A percentile compares a stretch with the other conserved stretches of the same genome.
Conservation (phyloP, 30 jellyfish, hydroid and myxozoan genomes). For the Sanderia malayensis region DNA sequence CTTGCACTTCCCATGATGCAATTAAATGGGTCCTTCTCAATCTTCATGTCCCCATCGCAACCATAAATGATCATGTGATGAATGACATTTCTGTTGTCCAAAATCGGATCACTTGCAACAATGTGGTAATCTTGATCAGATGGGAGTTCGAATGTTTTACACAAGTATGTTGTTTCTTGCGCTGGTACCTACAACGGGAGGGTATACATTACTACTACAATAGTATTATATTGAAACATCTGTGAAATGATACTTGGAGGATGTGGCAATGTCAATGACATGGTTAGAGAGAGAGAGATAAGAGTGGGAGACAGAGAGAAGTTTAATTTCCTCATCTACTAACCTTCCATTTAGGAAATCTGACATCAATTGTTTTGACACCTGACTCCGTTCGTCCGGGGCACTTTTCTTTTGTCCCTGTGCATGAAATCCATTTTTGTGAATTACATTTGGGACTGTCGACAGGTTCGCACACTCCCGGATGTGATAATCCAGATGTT, state of each 20-base stretch:
- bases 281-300: no score
- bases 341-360: slow-evolving; percentile 46
- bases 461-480: slow-evolving; percentile 77
- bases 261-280: no score
- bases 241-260: no score
- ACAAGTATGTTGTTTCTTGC: slow-evolving; percentile 30
- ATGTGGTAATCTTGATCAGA: slow-evolving; percentile 57
- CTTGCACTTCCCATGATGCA: slow-evolving; percentile 56
- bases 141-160: slow-evolving; percentile 54
- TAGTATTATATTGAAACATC: no score
- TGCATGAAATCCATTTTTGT: slow-evolving; percentile 57
- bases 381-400: slow-evolving; percentile 37
- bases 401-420: slow-evolving; percentile 42
- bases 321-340: no score
- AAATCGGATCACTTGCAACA: slow-evolving; percentile 50
- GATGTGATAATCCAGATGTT: slow-evolving; percentile 34
- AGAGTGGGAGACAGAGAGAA: no score
- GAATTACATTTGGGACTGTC: slow-evolving; percentile 59
- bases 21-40: slow-evolving; percentile 27
- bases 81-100: slow-evolving; percentile 51
- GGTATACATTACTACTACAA: no score
- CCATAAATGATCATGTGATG: slow-evolving; percentile 68
- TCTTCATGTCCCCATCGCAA: slow-evolving; percentile 32
- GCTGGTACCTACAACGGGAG: slow-evolving; percentile 47
- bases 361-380: slow-evolving; percentile 10